Conservation (phyloP, 1,140 invertebrate species). For the Meteorus sp. region DNA sequence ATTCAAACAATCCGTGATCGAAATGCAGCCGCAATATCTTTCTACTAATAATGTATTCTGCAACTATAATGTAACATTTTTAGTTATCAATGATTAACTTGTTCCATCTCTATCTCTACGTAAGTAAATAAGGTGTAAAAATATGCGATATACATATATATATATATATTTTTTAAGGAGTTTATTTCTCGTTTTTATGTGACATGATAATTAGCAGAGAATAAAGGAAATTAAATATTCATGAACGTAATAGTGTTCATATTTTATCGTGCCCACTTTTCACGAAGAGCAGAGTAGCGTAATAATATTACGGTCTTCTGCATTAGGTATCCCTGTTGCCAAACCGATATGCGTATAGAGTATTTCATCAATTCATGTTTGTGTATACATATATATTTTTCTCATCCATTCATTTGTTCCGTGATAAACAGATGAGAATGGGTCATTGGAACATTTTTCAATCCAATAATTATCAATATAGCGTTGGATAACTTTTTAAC, state of each 20-base stretch:
- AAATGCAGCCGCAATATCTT: conserved; percentile 18
- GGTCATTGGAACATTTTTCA: background rate
- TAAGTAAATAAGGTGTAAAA: conserved; percentile 11
- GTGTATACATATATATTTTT: no score
- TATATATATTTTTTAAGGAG: conserved; percentile 16
- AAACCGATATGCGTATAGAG: no score
- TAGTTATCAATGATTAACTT: conserved; percentile 8
- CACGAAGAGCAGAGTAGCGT: no score
- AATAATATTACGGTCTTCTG: no score
- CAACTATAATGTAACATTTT: conserved; percentile 8
- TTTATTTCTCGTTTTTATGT: conserved; percentile 11
- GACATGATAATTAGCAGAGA: conserved; percentile 9
- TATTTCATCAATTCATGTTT: no score
- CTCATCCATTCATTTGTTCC: no score
- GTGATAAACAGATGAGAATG: background rate
- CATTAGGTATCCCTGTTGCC: no score
- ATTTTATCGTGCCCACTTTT: background rate
- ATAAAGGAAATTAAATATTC: background rate
- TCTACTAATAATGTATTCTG: conserved; percentile 12
- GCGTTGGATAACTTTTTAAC: conserved; percentile 18
- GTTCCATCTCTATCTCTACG: background rate
- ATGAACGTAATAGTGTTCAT: background rate
- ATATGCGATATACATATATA: no score
- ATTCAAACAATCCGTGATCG: no score
- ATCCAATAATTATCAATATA: background rate